Conservation (phyloP, 2,797 vertebrate species). For the Psittacula derbiana region DNA sequence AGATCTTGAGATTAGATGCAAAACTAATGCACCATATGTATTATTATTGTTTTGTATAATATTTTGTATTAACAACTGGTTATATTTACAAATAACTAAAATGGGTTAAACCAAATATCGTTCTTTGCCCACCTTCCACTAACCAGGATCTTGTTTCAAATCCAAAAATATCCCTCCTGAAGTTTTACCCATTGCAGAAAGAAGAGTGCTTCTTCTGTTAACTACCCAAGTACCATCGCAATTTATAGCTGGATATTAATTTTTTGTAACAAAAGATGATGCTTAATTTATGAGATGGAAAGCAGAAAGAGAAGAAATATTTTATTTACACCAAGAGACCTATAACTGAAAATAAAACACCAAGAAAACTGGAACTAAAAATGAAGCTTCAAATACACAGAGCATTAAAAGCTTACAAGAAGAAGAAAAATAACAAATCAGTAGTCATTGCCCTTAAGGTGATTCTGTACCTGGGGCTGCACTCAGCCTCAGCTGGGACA, state of each 20-base stretch:
- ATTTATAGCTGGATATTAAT: background rate
- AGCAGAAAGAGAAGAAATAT: background rate
- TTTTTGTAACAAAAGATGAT: background rate
- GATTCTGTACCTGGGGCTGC: background rate
- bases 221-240: background rate
- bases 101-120: background rate
- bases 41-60: background rate
- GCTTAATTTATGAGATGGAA: background rate
- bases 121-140: background rate
- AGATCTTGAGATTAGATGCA: background rate
- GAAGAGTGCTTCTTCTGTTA: background rate
- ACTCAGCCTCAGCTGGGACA: background rate
- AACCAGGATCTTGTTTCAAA: background rate
- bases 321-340: background rate
- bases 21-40: background rate
- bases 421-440: background rate
- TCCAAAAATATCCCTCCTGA: background rate
- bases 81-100: background rate
- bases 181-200: background rate
- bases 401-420: background rate
- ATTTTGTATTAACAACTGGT: background rate
- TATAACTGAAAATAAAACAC: background rate
- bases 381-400: background rate
- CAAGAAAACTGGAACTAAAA: background rate
- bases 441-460: background rate